These are phyloP conservation scores for Falco columbarius DNA, from an alignment of 2,797 vertebrate species.

Conservation along the genomic window DNA sequence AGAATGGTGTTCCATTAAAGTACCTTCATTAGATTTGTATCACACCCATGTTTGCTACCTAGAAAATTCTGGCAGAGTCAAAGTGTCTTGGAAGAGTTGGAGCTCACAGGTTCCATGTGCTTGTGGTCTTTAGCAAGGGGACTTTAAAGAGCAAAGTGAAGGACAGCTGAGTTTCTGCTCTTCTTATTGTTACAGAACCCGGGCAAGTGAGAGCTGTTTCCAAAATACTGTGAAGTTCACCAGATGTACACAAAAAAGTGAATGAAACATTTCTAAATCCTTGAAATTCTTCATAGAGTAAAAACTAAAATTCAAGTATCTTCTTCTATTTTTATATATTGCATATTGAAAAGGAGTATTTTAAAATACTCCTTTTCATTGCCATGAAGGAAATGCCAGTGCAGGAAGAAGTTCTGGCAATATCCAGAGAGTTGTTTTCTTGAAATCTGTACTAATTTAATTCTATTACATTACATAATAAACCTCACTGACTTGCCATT, in stretches of 20 bases:
- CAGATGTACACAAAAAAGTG: neutral
- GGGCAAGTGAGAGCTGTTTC: neutral
- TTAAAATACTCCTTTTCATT: neutral
- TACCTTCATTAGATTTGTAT: neutral
- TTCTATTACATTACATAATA: neutral
- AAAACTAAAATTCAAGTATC: neutral
- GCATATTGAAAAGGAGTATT: neutral
- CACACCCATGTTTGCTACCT: neutral
- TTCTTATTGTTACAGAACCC: neutral
- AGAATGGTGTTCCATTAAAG: neutral
- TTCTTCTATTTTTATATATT: neutral
- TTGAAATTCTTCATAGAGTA: neutral
- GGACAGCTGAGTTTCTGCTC: neutral
- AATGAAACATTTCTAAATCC: neutral
- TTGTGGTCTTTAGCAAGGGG: neutral
- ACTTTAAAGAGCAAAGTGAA: neutral
- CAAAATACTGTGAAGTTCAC: neutral
- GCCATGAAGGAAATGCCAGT: neutral
- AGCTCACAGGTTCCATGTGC: neutral
- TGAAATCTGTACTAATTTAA: neutral
- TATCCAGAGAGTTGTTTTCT: neutral
- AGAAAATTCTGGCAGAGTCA: neutral
- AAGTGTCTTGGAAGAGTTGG: neutral
- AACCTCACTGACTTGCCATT: neutral
- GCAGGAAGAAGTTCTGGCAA: neutral